Percentiles rank a stretch among this genome's conserved stretches.
phyloP scores from a whole-genome alignment of 1,140 invertebrate species.

The Arion vulgaris region DNA sequence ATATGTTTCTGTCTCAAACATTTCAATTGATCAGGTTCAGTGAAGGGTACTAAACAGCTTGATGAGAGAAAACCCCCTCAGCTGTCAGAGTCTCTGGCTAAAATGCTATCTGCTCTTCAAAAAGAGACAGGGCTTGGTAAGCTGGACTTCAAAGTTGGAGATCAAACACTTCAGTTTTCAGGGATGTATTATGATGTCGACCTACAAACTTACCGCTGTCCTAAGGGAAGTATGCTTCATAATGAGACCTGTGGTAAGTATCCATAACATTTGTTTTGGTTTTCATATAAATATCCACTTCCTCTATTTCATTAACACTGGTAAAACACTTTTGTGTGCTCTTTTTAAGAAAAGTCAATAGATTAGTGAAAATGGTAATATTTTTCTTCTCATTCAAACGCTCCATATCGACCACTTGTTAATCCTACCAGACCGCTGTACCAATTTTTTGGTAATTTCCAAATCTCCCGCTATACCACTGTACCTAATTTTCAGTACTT shows the following conservation, averaged over 20 bases:
- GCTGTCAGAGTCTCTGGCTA: constrained; percentile 57
- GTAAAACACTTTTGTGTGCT: no score
- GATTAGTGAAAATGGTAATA: no score
- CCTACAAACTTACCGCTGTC: constrained; percentile 68
- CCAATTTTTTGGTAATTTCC: no score
- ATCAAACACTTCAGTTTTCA: constrained; percentile 59
- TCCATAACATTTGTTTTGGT: background rate
- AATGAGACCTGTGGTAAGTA: constrained; percentile 72
- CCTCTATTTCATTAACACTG: background rate
- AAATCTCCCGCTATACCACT: no score
- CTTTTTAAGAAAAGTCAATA: no score
- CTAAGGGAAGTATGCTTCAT: constrained; percentile 68
- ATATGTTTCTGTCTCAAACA: no score
- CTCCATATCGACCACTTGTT: no score
- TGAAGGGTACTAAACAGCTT: constrained; percentile 33
- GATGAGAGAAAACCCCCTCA: constrained; percentile 49
- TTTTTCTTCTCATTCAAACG: no score
- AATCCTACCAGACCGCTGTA: no score
- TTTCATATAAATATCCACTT: no score
- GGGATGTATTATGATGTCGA: constrained; percentile 61
- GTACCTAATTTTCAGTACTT: no score
- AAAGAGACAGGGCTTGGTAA: constrained; percentile 65
- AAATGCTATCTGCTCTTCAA: constrained; percentile 60
- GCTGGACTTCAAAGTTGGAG: constrained; percentile 67
- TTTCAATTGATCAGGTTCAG: constrained; percentile 44